Evolutionary conservation across 1,140 invertebrate genomes (phyloP).

Genomic region (Drosophila lini): DNA sequence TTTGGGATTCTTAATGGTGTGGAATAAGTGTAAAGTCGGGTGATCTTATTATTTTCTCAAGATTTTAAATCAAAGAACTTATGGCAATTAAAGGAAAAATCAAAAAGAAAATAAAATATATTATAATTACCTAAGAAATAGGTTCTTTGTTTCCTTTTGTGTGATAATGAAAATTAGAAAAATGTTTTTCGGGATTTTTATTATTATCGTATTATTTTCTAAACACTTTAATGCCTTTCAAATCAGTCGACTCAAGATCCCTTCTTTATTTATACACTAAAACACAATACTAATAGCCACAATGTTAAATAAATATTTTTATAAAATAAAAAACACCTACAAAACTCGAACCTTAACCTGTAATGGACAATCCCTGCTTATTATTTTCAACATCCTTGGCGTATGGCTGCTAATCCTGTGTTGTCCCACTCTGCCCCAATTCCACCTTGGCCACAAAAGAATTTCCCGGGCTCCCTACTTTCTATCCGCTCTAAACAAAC

Average conservation of each 20-base stretch:
- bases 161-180: too few relatives aligned
- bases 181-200: too few relatives aligned
- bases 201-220: too few relatives aligned
- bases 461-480: conserved; percentile 16
- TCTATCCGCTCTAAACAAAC: conserved; percentile 49
- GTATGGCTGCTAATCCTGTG: conserved; percentile 20
- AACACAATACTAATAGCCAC: not conserved
- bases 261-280: not conserved
- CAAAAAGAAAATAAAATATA: too few relatives aligned
- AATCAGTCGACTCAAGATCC: too few relatives aligned
- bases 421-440: conserved; percentile 9
- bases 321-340: not conserved
- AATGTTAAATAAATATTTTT: not conserved
- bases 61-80: not conserved
- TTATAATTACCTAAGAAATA: too few relatives aligned
- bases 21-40: conserved; percentile 15
- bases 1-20: conserved; percentile 11
- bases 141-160: too few relatives aligned
- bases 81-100: too few relatives aligned
- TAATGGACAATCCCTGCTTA: conserved; percentile 13
- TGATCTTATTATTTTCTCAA: not conserved
- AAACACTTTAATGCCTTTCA: too few relatives aligned
- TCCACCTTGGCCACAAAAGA: conserved; percentile 51
- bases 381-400: conserved; percentile 11
- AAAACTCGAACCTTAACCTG: not conserved